A percentile compares a stretch with the other conserved stretches of the same genome.
These are phyloP conservation scores for Bryconaethiops microstoma DNA, from an alignment of 2,797 vertebrate genomes.

Conservation along the genomic window DNA sequence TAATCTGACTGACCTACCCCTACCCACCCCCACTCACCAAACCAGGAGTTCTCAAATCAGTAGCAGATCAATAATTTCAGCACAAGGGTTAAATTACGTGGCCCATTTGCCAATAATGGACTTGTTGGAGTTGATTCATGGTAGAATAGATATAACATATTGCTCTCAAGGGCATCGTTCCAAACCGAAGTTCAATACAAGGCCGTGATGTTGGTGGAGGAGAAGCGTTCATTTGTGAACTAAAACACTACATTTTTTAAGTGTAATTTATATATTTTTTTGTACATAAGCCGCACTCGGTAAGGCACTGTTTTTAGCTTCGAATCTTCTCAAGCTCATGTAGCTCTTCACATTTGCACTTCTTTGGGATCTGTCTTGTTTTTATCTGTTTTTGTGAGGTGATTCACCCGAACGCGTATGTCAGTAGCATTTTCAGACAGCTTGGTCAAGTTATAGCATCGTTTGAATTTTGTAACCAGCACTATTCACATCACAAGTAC, in stretches of 20 bases:
- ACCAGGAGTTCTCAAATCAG: constrained; percentile 31
- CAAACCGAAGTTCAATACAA: constrained; percentile 54
- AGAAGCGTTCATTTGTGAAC: constrained; percentile 49
- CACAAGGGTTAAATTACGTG: constrained; percentile 49
- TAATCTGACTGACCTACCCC: constrained; percentile 39
- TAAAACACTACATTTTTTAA: constrained; percentile 69
- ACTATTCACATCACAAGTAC: background rate
- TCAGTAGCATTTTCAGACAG: constrained; percentile 10
- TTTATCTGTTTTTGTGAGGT: constrained; percentile 2
- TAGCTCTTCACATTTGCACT: constrained; percentile 52
- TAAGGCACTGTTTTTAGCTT: constrained; percentile 41
- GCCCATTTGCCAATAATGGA: constrained; percentile 59
- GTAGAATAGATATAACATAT: constrained; percentile 51
- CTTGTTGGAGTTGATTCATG: constrained; percentile 61
- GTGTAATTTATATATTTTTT: constrained; percentile 63
- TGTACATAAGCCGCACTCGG: constrained; percentile 65
- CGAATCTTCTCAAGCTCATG: constrained; percentile 30
- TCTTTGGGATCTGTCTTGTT: constrained; percentile 30
- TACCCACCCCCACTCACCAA: background rate
- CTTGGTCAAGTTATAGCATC: background rate
- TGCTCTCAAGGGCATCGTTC: constrained; percentile 53
- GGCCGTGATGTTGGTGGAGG: constrained; percentile 62
- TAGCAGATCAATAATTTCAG: constrained; percentile 51
- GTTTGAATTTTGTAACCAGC: background rate
- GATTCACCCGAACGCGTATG: background rate